phyloP scores from a whole-genome alignment of 2,888 invertebrate species.

The Drosophila merina region DNA sequence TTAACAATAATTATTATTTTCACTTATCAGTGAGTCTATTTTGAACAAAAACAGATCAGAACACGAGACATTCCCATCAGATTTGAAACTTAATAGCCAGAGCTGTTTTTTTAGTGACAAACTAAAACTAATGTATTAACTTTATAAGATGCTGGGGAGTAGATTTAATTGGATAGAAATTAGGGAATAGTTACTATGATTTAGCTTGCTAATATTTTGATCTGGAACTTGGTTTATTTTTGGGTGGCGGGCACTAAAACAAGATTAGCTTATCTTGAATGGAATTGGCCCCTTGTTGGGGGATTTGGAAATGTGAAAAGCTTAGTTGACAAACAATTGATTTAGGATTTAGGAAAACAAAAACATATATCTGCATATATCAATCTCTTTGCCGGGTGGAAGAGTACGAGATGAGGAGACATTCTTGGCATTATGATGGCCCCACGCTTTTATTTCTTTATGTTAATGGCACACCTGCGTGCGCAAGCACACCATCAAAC shows the following conservation, averaged over 20 bases:
- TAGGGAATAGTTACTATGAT: background rate
- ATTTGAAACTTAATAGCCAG: background rate
- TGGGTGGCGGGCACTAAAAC: constrained; percentile 7
- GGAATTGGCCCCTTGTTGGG: constrained; percentile 12
- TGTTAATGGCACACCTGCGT: constrained; percentile 58
- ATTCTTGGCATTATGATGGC: constrained; percentile 9
- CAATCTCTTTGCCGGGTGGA: constrained; percentile 14
- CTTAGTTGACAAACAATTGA: constrained; percentile 19
- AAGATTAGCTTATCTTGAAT: background rate
- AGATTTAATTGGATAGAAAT: too few species aligned
- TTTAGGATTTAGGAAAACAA: constrained; percentile 13
- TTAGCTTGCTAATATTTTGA: background rate
- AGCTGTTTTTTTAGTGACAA: background rate
- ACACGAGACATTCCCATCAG: background rate
- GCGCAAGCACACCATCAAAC: constrained; percentile 38
- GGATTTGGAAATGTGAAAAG: constrained; percentile 21
- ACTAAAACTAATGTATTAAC: background rate
- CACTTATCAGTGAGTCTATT: constrained; percentile 24
- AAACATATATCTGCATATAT: constrained; percentile 6
- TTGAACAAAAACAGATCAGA: background rate
- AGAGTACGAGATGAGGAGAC: background rate
- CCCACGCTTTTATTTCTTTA: constrained; percentile 22
- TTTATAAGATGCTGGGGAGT: background rate
- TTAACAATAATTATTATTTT: constrained; percentile 18
- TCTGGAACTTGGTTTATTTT: background rate